Evolutionary conservation across 2,888 invertebrate species (phyloP).

Genomic region (Pristionchus japonicus): DNA sequence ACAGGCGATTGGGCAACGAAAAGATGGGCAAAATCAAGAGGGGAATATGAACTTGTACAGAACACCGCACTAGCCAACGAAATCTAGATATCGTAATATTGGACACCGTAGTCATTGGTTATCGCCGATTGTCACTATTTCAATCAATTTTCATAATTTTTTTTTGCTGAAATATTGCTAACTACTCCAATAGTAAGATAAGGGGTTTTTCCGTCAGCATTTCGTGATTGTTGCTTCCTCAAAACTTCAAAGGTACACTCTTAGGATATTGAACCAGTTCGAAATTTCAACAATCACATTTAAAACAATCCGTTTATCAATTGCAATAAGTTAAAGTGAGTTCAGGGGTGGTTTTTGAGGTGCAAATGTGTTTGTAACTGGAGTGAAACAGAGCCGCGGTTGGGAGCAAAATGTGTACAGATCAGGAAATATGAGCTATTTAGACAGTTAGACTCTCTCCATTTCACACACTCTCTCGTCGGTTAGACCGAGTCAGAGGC

Average conservation of each 20-base stretch:
- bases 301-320: neutral
- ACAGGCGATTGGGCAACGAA: too few relatives aligned
- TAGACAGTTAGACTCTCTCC: neutral
- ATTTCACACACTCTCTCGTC: neutral
- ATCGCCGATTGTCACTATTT: too few relatives aligned
- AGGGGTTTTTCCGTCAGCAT: too few relatives aligned
- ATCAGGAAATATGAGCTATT: neutral
- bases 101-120: too few relatives aligned
- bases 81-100: too few relatives aligned
- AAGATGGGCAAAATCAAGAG: neutral
- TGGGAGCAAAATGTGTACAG: neutral
- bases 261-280: neutral
- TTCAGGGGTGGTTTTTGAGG: neutral
- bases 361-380: neutral
- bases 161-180: neutral
- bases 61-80: neutral
- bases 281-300: neutral
- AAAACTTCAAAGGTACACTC: neutral
- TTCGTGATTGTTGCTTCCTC: too few relatives aligned
- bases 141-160: neutral
- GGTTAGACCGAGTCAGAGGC: neutral
- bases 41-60: neutral
- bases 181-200: neutral
- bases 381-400: neutral
- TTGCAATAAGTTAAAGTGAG: neutral